Conservation (phyloP, 2,113 vertebrate genomes). For the Ondatra zibethicus region DNA sequence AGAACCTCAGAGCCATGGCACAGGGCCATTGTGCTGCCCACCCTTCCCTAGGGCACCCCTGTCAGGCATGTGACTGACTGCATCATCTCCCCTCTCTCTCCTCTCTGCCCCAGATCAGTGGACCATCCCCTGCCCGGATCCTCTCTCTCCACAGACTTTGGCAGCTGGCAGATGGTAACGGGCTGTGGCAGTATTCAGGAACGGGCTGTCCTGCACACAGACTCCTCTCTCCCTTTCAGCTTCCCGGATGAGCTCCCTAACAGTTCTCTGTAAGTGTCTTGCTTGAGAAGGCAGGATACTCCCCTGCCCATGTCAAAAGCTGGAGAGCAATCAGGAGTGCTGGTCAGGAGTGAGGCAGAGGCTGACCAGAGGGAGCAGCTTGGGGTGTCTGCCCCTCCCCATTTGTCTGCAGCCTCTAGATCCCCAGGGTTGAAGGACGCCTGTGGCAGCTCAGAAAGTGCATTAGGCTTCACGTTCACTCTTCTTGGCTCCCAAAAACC, state of each 20-base stretch:
- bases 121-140: slow-evolving; percentile 95
- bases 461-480: background rate
- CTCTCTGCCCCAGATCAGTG: slow-evolving; percentile 93
- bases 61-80: slow-evolving; percentile 74
- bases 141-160: slow-evolving; percentile 98
- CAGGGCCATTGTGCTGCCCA: background rate
- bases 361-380: background rate
- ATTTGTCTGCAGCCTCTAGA: background rate
- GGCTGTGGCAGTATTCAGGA: slow-evolving; percentile 99
- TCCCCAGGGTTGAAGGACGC: background rate
- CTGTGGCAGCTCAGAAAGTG: background rate
- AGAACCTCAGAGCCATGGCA: slow-evolving; percentile 12
- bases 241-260: slow-evolving; percentile 95
- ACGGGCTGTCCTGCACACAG: slow-evolving; percentile 90
- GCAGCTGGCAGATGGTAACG: slow-evolving; percentile 99
- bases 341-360: slow-evolving; percentile 1
- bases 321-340: slow-evolving; percentile 2
- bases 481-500: background rate
- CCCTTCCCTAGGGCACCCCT: slow-evolving; percentile 52
- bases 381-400: background rate
- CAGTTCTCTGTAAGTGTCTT: slow-evolving; percentile 94
- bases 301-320: slow-evolving; percentile 63
- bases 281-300: slow-evolving; percentile 77
- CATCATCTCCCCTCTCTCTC: slow-evolving; percentile 85
- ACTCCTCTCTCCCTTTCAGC: slow-evolving; percentile 95